A percentile compares a stretch with the other conserved stretches of the same genome.
Conservation (phyloP, 2,113 vertebrate genomes). For the Melospiza georgiana region DNA sequence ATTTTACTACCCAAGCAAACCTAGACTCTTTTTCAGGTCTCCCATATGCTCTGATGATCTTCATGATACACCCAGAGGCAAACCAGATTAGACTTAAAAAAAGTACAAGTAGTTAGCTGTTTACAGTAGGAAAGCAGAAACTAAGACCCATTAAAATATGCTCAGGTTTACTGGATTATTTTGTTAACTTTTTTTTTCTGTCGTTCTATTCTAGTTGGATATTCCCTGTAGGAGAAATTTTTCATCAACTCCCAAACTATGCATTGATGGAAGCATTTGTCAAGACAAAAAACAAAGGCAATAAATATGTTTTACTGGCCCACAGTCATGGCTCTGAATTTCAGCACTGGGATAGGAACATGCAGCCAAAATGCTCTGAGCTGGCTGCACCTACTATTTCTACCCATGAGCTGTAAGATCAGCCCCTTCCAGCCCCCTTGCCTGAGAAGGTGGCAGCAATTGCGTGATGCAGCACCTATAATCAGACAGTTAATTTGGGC, state of each 20-base stretch:
- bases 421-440: background rate
- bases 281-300: background rate
- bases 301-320: accelerated
- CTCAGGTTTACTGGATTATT: background rate
- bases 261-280: background rate
- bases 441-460: background rate
- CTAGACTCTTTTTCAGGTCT: background rate
- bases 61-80: background rate
- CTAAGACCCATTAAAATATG: background rate
- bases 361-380: background rate
- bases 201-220: background rate
- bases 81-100: background rate
- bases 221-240: background rate
- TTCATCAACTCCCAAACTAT: background rate
- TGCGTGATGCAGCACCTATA: background rate
- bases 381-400: background rate
- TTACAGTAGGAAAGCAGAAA: background rate
- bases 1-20: background rate
- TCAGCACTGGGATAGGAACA: background rate
- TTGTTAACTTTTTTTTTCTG: background rate
- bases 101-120: background rate
- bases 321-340: background rate
- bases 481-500: background rate
- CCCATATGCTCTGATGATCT: background rate
- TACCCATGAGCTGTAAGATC: background rate